Evolutionary conservation across 2,113 vertebrate species (phyloP).

Genomic region (Hydrochoerus hydrochaeris): DNA sequence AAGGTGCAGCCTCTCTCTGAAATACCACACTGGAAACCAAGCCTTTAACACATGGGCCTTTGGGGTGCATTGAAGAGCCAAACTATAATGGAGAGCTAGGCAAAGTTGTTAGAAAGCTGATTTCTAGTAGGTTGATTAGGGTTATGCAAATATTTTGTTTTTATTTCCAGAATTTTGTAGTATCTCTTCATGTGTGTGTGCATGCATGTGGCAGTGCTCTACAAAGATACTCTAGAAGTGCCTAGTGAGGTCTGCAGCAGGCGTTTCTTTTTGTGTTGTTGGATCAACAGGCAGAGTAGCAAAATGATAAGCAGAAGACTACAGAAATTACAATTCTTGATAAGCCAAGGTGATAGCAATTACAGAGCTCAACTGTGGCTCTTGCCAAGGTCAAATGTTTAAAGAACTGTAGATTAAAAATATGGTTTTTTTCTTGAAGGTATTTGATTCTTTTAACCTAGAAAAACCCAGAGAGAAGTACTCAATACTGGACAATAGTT

Average conservation of each 20-base stretch:
- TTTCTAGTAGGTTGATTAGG: conserved; percentile 37
- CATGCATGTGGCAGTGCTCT: background rate
- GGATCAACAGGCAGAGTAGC: conserved; percentile 20
- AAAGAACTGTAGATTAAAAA: background rate
- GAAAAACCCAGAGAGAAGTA: conserved; percentile 10
- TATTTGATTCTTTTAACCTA: conserved; percentile 18
- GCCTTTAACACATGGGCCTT: background rate
- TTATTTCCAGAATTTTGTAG: background rate
- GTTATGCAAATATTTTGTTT: conserved; percentile 19
- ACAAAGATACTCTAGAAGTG: background rate
- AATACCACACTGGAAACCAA: background rate
- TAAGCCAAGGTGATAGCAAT: background rate
- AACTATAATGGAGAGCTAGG: background rate
- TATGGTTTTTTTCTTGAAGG: background rate
- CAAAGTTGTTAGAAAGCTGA: background rate
- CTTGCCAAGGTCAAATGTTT: background rate
- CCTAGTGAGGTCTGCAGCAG: conserved; percentile 43
- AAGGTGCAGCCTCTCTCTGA: background rate
- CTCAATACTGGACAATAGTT: background rate
- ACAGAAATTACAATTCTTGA: background rate
- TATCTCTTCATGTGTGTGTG: background rate
- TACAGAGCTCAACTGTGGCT: background rate
- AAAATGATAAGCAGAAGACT: background rate
- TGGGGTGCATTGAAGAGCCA: background rate
- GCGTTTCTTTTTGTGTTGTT: conserved; percentile 49